A percentile compares a stretch with the other conserved stretches of the same genome.
Conservation (phyloP, 92 coral and sea anemone genomes). For the Phenganax stokvisi region DNA sequence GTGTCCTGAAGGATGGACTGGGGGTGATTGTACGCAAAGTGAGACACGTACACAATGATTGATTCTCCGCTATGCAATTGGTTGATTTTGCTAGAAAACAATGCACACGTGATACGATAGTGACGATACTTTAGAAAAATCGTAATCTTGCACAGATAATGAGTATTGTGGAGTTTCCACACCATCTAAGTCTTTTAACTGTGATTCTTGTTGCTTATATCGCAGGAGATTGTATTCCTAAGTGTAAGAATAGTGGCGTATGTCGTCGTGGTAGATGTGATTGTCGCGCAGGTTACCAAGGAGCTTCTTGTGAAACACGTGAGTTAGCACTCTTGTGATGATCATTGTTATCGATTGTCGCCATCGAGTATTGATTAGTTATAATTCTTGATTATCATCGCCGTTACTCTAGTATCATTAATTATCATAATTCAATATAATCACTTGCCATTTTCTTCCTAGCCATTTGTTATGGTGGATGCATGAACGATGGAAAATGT, state of each 20-base stretch:
- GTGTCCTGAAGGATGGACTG: slow-evolving; percentile 52
- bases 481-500: slow-evolving; percentile 60
- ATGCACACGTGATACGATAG: too few relatives aligned
- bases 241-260: slow-evolving; percentile 50
- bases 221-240: slow-evolving; percentile 47
- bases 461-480: slow-evolving; percentile 62
- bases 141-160: too few relatives aligned
- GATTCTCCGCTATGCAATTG: too few relatives aligned
- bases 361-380: neutral
- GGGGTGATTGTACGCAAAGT: slow-evolving; percentile 52
- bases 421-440: neutral
- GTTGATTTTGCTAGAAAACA: too few relatives aligned
- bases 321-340: neutral
- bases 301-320: slow-evolving; percentile 54
- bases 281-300: slow-evolving; percentile 49
- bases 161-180: too few relatives aligned
- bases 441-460: neutral
- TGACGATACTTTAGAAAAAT: too few relatives aligned
- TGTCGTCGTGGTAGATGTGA: slow-evolving; percentile 51
- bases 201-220: neutral
- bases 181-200: neutral
- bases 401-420: neutral
- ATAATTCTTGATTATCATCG: neutral
- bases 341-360: neutral
- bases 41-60: slow-evolving; percentile 21